Evolutionary conservation across 2,888 invertebrate genomes (phyloP).

Genomic region (Eupithecia inturbata): DNA sequence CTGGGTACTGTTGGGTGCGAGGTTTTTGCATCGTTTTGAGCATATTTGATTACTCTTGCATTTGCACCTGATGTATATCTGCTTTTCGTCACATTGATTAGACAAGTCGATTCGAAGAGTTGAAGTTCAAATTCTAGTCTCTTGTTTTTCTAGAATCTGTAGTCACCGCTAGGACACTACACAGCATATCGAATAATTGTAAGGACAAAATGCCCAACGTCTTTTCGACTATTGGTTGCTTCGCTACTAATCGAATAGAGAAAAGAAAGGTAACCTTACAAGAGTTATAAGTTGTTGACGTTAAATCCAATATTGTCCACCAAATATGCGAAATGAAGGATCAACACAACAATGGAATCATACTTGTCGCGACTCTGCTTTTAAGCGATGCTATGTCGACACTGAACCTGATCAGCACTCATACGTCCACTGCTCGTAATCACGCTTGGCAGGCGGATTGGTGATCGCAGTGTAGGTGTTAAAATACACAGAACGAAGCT

Average conservation of each 20-base stretch:
- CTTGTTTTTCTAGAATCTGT: neutral
- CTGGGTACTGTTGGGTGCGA: constrained; percentile 18
- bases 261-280: neutral
- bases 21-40: constrained; percentile 38
- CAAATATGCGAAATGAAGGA: neutral
- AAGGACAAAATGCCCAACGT: neutral
- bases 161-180: neutral
- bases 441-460: too few species aligned
- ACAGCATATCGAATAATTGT: neutral
- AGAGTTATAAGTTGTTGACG: neutral
- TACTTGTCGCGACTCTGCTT: too few species aligned
- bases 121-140: neutral
- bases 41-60: neutral
- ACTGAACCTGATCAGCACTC: too few species aligned
- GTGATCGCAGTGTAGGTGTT: too few species aligned
- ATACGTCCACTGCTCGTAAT: too few species aligned
- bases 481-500: too few species aligned
- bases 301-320: neutral
- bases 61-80: neutral
- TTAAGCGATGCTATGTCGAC: too few species aligned
- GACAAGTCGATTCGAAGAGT: neutral
- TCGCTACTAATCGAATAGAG: neutral
- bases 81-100: neutral
- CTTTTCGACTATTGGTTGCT: neutral
- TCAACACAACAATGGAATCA: neutral